phyloP scores from a whole-genome alignment of 1,140 invertebrate genomes.

The Phymastichus coffea region DNA sequence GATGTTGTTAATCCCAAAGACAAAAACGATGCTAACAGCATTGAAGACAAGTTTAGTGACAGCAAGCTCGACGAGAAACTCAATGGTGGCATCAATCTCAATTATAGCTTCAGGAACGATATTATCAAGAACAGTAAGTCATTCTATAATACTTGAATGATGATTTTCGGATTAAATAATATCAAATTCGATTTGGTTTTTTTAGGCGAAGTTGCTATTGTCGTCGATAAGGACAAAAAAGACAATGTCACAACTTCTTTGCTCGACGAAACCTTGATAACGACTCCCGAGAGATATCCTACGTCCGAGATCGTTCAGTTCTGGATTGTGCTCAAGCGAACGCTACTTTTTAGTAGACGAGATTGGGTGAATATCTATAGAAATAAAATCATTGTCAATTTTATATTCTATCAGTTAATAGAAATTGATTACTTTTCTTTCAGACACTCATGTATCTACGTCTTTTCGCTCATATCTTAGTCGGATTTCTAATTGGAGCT shows the following conservation, averaged over 20 bases:
- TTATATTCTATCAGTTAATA: not conserved
- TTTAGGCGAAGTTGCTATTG: conserved; percentile 58
- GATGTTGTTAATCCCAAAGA: conserved; percentile 50
- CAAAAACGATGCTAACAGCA: conserved; percentile 57
- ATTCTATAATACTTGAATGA: too few relatives aligned
- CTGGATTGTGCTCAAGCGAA: conserved; percentile 77
- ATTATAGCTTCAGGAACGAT: conserved; percentile 64
- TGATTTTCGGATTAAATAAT: too few relatives aligned
- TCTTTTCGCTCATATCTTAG: conserved; percentile 87
- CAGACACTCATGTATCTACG: conserved; percentile 94
- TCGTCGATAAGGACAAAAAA: conserved; percentile 63
- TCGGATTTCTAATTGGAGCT: conserved; percentile 89
- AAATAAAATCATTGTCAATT: conserved; percentile 37
- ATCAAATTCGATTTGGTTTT: too few relatives aligned
- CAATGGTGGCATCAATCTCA: conserved; percentile 53
- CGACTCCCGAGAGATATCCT: conserved; percentile 70
- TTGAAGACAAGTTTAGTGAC: conserved; percentile 58
- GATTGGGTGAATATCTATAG: conserved; percentile 73
- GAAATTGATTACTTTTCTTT: conserved; percentile 34
- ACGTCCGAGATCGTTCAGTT: conserved; percentile 77
- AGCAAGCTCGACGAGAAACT: conserved; percentile 46
- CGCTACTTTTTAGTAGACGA: conserved; percentile 76
- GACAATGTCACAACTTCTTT: conserved; percentile 68
- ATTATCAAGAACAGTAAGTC: conserved; percentile 66
- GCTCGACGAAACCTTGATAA: conserved; percentile 60